Evolutionary conservation across 2,888 invertebrate genomes (phyloP).

Genomic region (Lasioglossum figueresi): DNA sequence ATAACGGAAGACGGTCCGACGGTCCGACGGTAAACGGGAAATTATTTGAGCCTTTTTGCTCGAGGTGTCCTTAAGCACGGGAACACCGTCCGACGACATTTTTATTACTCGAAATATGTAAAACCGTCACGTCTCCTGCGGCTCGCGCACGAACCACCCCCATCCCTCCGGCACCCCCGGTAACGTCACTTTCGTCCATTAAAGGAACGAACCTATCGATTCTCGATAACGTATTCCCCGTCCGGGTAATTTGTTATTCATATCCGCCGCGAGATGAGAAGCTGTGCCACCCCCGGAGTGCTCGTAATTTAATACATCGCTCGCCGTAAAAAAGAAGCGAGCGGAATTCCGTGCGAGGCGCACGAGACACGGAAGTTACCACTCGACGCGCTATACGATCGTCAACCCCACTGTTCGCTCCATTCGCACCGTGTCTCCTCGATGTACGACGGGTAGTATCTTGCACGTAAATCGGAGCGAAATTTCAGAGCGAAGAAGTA

Average conservation of each 20-base stretch:
- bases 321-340: conserved; percentile 19
- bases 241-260: conserved; percentile 66
- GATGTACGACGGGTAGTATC: neutral
- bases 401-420: neutral
- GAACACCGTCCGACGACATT: conserved; percentile 33
- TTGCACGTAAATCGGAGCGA: neutral
- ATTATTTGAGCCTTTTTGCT: neutral
- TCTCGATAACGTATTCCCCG: conserved; percentile 65
- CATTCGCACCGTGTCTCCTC: neutral
- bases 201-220: conserved; percentile 60
- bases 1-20: neutral
- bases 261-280: conserved; percentile 54
- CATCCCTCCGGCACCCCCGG: conserved; percentile 35
- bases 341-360: neutral
- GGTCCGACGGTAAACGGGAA: neutral
- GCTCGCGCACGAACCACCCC: conserved; percentile 4
- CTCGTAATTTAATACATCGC: conserved; percentile 60
- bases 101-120: conserved; percentile 60
- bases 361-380: conserved; percentile 12
- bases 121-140: conserved; percentile 48
- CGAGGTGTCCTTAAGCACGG: neutral
- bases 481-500: neutral
- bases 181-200: conserved; percentile 62
- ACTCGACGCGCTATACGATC: conserved; percentile 10
- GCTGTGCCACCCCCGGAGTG: conserved; percentile 26